phyloP scores from a whole-genome alignment of 2,888 invertebrate genomes.

The Callyntrura sp. region DNA sequence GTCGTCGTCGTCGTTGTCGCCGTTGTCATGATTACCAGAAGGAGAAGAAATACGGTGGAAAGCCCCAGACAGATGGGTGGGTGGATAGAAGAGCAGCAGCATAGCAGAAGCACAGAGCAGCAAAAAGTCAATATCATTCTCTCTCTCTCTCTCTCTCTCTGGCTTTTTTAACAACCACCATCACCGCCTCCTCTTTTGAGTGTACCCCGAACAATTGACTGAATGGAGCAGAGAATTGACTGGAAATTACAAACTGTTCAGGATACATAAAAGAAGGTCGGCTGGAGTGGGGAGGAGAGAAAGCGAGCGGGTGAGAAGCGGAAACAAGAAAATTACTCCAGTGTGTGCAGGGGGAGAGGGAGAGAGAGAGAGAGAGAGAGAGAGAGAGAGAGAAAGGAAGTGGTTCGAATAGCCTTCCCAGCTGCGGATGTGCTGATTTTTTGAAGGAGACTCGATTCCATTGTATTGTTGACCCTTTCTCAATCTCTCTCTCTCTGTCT shows the following conservation, averaged over 20 bases:
- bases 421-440: no score
- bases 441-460: no score
- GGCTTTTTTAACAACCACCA: not conserved
- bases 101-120: no score
- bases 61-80: no score
- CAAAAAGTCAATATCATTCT: conserved; percentile 17
- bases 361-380: not conserved
- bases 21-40: no score
- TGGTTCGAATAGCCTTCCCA: not conserved
- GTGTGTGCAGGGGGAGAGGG: no score
- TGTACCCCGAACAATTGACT: not conserved
- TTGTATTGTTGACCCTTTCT: no score
- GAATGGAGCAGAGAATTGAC: conserved; percentile 29
- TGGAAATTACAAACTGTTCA: conserved; percentile 65
- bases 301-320: not conserved
- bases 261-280: not conserved
- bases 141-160: not conserved
- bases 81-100: not conserved
- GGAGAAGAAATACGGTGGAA: no score
- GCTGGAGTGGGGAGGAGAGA: not conserved
- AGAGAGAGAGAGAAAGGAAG: not conserved
- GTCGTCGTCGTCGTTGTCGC: no score
- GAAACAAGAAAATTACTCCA: no score
- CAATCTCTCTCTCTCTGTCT: no score
- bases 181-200: not conserved